Base-by-base conservation (phyloP, 2,888 invertebrate species). In the Andrena marginata region DNA sequence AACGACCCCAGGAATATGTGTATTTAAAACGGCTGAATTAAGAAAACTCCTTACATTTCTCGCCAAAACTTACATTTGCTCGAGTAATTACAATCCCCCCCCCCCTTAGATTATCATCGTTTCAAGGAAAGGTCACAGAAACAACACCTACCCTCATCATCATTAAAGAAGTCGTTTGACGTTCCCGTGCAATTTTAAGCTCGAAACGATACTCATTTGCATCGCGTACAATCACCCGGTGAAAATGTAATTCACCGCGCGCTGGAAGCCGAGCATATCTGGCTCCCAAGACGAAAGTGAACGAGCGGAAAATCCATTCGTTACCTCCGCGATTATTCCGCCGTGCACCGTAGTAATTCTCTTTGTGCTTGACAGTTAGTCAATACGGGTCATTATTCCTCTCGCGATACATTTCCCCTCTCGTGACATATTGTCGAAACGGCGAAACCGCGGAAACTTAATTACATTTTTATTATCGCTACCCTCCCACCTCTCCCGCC, bases 401-500 rank as follows among this genome's bases (percentile, higher is more conserved):
- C 31, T 16, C 54, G 73, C 42, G 54, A 74, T 31, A 67, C 62
- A 51, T 51, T 63, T 54, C 51, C 72, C 33, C 51, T 51, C 49
- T 33, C 33, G 26, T 49, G 42, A 48, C 74, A 54, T 59, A 48
- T 49, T 67, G 56, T 68, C 48, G 63, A 68, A 67, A 67, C 48
- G 49, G 26, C 62, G 23, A 67, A 73, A 56, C 73, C 72, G 72
- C 63, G 26, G 51, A 51, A 63, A 63, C 62, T 76, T 76, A 74
- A 76, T 76, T 63, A 74, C 42, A 51, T 54, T 62, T 76, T 76
- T 76, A 76, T 76, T 76, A 73, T 74, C 49, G 23, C 23, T n/a
- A 13, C n/a, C 20, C 16, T 26, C 35, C 16, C 3, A 5, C 13
- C 0, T 26, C n/a, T 5, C 4, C 10, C 26, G 0, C 26, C 13